Evolutionary conservation across 2,888 invertebrate species (phyloP), one percentile per base, ranked within the genome.

Genomic region (Nezara viridula): DNA sequence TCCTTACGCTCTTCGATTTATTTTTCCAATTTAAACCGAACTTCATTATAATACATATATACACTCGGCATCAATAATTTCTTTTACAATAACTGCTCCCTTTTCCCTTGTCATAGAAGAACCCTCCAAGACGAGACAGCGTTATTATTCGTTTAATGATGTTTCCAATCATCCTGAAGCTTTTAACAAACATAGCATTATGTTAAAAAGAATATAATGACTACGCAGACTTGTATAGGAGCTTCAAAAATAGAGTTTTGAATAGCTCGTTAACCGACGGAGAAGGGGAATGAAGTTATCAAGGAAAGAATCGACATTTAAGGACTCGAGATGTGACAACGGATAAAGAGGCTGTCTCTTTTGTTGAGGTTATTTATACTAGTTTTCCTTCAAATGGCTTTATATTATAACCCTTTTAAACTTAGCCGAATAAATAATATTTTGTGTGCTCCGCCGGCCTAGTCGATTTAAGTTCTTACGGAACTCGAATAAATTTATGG

Each of bases 391-490:
- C 66, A 66, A 66, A 66, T 32, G 66, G 32, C 32, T 66, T 66
- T 66, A 32, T 66, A 66, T 32, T 32, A 32, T 19, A 27, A 27
- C 27, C 60, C 27, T 55, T 60, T 60, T 60, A 66, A 66, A 66
- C 66, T 66, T 66, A 6, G 19, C 5, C 32, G 66, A 32, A 66
- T 66, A 66, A 66, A 66, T 66, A 66, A 66, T 66, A 66, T 66
- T 66, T 32, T 66, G 66, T 66, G 32, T 32, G 60, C 14, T 19
- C 66, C 19, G 7, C 32, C 32, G 32, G 32, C 32, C 0, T 16
- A 66, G 66, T 66, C 66, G 66, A 66, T 66, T 66, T 32, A 66
- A 66, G 32, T 66, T 66, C 66, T 66, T 66, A 66, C 66, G 66
- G 32, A 66, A 66, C 66, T 66, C 66, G 66, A 32, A 66, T 66